phyloP scores from a whole-genome alignment of 1,140 invertebrate species.

The Augochlora pura region DNA sequence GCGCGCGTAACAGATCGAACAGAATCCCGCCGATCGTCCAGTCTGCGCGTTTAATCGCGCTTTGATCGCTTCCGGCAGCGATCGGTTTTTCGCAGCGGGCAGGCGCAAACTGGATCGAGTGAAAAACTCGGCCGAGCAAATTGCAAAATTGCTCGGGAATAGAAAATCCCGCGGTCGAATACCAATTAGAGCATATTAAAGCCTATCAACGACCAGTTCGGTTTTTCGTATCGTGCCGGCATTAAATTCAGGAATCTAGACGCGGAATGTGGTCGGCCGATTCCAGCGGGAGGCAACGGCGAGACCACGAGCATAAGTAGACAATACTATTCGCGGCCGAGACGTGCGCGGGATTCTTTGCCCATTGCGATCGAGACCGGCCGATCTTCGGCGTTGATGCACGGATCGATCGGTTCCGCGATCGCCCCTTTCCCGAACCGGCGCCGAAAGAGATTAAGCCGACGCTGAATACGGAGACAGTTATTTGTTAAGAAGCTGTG shows the following conservation, averaged over 20 bases:
- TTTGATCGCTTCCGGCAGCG: too few relatives aligned
- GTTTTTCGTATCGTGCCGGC: conserved; percentile 26
- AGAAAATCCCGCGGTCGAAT: conserved; percentile 28
- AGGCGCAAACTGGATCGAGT: background rate
- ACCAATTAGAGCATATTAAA: conserved; percentile 46
- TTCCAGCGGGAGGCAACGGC: background rate
- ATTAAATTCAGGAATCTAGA: conserved; percentile 46
- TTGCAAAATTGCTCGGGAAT: conserved; percentile 3
- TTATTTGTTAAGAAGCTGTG: conserved; percentile 62
- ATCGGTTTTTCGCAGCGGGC: too few relatives aligned
- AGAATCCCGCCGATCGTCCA: too few relatives aligned
- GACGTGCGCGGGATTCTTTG: conserved; percentile 32
- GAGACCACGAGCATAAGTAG: conserved; percentile 25
- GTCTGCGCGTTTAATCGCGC: too few relatives aligned
- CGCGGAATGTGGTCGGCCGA: conserved; percentile 23
- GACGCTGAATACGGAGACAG: conserved; percentile 60
- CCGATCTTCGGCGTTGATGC: background rate
- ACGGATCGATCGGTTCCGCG: conserved; percentile 1
- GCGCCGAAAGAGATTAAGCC: background rate
- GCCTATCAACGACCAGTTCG: conserved; percentile 10
- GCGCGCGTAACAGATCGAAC: too few relatives aligned
- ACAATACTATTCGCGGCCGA: conserved; percentile 42
- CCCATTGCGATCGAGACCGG: background rate
- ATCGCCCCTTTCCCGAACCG: background rate
- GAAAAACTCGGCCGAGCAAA: conserved; percentile 20